Percentiles rank a stretch among this genome's conserved stretches.
Evolutionary conservation across 2,797 vertebrate genomes (phyloP).

Genomic region (Toxotes lorentzi): DNA sequence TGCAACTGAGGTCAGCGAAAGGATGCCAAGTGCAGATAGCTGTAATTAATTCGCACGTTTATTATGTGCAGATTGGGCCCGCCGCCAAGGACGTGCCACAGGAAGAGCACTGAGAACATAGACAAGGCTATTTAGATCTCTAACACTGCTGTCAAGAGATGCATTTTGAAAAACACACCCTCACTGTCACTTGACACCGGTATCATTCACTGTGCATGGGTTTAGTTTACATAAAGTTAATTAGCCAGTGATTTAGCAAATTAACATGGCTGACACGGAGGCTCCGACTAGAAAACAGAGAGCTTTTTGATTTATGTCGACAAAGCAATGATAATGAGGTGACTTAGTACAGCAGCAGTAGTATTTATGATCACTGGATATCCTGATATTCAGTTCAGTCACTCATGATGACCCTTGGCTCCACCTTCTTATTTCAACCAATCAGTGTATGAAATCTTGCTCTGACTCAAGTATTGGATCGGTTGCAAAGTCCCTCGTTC

Average conservation of each 20-base stretch:
- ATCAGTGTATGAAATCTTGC: conserved; percentile 11
- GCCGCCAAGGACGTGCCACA: conserved; percentile 62
- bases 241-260: conserved; percentile 43
- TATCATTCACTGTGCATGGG: conserved; percentile 18
- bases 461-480: conserved; percentile 10
- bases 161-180: conserved; percentile 29
- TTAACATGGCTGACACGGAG: conserved; percentile 8
- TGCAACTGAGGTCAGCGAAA: conserved; percentile 70
- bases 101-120: conserved; percentile 40
- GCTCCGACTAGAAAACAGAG: not conserved
- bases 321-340: conserved; percentile 15
- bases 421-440: conserved; percentile 11
- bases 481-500: not conserved
- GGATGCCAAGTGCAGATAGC: conserved; percentile 74
- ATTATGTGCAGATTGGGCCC: conserved; percentile 72
- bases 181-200: conserved; percentile 17
- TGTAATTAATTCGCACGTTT: conserved; percentile 80
- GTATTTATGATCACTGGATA: conserved; percentile 4
- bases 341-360: conserved; percentile 2
- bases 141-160: conserved; percentile 39
- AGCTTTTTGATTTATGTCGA: conserved; percentile 19
- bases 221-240: conserved; percentile 30
- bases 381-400: conserved; percentile 5
- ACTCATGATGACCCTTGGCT: not conserved
- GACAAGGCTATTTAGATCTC: conserved; percentile 38